Base-by-base conservation (phyloP, 2,888 invertebrate genomes). In the Cryptocephalus primarius region DNA sequence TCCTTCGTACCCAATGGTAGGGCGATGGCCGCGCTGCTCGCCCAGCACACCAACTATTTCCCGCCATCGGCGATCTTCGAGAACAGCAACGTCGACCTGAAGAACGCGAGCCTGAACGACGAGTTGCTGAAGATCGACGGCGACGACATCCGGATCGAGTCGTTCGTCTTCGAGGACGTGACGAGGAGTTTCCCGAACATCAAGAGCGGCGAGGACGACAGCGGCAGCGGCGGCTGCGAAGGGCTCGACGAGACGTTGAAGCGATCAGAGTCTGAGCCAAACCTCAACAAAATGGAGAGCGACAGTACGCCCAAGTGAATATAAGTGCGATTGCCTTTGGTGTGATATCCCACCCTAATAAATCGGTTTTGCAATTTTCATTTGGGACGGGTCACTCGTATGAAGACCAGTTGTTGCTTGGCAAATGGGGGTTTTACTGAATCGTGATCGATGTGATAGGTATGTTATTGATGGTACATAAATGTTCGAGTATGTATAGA, bases 21-120 rank as follows among this genome's bases (percentile, higher is more conserved):
- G 22, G 6, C 22, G 22, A 2, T 22, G 9, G 42, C 33, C 32
- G 11, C n/a, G 9, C 42, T 42, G 11, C 42, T 31, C 42, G 32
- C 31, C 42, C 14, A 32, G n/a, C n/a, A 40, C 4, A 55, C 74
- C 10, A 75, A 74, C 14, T 77, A 79, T 59, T 72, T 87, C 59
- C 78, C 84, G 46, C 79, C 83, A 4, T 82, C 85, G 8, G 84
- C 87, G 1, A 80, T 91, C 50, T 87, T 90, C 67, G 87, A 88
- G 1, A 91, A 92, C 63, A 90, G 90, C 62, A 86, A 88, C 9
- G 88, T 88, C 2, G 87, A 85, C 62, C 70, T 88, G 43, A 86
- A 88, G 58, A 88, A 86, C 59, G 85, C 87, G 8, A 85, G 83
- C 45, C 73, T 91, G 9, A 89, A 88, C 63, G 89, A 90, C 59